phyloP scores from a whole-genome alignment of 2,113 vertebrate species.

The Australoheros scitulus region DNA sequence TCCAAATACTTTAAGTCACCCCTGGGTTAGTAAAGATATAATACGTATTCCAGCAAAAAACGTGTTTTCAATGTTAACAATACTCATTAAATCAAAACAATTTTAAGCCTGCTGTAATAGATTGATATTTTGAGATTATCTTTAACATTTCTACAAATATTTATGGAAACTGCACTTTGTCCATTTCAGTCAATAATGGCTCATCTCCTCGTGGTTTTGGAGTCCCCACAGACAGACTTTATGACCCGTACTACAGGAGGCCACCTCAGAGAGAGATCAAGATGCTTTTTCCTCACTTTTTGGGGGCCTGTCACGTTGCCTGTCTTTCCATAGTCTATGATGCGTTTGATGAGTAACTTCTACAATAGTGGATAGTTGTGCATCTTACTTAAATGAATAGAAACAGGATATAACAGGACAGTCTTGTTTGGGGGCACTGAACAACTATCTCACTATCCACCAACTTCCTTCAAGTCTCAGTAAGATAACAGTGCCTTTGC shows the following conservation, averaged over 20 bases:
- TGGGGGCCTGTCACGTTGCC: neutral
- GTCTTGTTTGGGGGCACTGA: neutral
- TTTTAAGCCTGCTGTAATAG: too few species aligned
- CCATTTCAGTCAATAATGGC: too few species aligned
- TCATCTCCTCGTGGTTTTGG: too few species aligned
- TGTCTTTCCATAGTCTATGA: neutral
- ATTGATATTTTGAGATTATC: too few species aligned
- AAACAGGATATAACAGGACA: neutral
- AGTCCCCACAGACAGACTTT: neutral
- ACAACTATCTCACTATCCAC: neutral
- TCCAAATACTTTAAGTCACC: too few species aligned
- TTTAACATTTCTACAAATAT: too few species aligned
- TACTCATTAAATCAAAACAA: too few species aligned
- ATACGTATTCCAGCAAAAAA: too few species aligned
- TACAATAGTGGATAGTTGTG: neutral
- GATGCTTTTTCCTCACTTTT: rapidly evolving
- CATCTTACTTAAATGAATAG: neutral
- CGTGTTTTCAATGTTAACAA: too few species aligned
- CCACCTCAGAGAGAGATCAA: rapidly evolving
- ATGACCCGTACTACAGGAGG: neutral
- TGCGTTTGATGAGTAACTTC: neutral
- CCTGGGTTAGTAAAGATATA: too few species aligned
- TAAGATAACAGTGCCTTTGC: neutral
- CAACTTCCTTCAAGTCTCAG: neutral
- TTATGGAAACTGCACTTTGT: too few species aligned